These are phyloP conservation scores for Aleadryas rufinucha DNA, from an alignment of 2,113 vertebrate species.

Conservation along the genomic window DNA sequence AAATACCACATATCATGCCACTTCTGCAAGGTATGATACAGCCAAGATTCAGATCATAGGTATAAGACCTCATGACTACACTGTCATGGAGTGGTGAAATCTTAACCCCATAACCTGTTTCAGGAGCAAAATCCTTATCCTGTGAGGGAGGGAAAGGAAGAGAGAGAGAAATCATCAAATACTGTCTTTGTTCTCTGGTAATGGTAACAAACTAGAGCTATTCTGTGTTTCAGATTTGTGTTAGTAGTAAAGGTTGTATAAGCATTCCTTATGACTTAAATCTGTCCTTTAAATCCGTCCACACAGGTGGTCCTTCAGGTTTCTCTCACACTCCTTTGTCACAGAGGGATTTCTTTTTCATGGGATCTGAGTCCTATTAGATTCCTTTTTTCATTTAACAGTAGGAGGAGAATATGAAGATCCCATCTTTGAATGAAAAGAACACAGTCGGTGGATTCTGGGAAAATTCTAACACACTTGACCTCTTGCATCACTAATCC, in stretches of 20 bases:
- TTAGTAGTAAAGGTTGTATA: background rate
- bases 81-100: background rate
- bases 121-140: background rate
- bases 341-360: background rate
- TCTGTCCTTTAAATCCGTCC: background rate
- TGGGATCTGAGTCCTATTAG: background rate
- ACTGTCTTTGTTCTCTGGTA: background rate
- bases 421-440: background rate
- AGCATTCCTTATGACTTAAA: background rate
- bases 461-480: background rate
- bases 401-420: background rate
- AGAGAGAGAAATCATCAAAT: background rate
- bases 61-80: background rate
- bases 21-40: background rate
- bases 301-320: background rate
- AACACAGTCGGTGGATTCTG: background rate
- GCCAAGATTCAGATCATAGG: background rate
- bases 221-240: background rate
- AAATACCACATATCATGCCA: fast-evolving
- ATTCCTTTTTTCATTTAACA: background rate
- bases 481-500: background rate
- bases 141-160: background rate
- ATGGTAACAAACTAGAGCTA: background rate
- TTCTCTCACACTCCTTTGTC: background rate
- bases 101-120: background rate